Conservation (phyloP, 2,797 vertebrate genomes). For the Sebastiscus tertius region DNA sequence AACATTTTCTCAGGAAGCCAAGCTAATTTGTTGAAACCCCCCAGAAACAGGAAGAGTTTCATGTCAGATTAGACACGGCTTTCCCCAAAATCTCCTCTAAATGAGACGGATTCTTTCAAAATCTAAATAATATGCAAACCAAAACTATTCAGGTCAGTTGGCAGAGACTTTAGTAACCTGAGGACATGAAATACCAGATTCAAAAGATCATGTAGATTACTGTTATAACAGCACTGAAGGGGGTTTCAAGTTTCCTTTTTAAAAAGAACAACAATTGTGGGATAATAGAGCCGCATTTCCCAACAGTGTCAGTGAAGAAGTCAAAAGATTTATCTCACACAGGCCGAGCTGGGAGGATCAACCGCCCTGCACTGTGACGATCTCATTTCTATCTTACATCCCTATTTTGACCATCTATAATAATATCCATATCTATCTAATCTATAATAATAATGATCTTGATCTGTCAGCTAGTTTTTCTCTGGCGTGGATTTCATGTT, state of each 20-base stretch:
- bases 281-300: slow-evolving; percentile 22
- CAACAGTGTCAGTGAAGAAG: slow-evolving; percentile 12
- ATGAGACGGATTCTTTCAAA: slow-evolving; percentile 48
- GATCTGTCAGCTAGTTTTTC: not conserved
- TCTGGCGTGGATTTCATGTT: not conserved
- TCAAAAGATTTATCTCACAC: not conserved
- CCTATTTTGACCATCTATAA: not conserved
- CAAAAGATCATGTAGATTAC: not conserved
- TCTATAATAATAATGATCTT: not conserved
- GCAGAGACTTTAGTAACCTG: slow-evolving; percentile 19
- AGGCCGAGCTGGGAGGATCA: not conserved
- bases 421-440: too few relatives aligned
- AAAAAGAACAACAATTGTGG: not conserved
- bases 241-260: slow-evolving; percentile 13
- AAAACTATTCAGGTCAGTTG: slow-evolving; percentile 13
- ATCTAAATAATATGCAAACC: slow-evolving; percentile 30
- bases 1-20: slow-evolving; percentile 34
- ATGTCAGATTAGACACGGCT: slow-evolving; percentile 43
- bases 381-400: not conserved
- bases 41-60: slow-evolving; percentile 50
- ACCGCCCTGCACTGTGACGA: not conserved
- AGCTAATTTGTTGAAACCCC: slow-evolving; percentile 10
- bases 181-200: slow-evolving; percentile 30
- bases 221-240: not conserved
- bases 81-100: slow-evolving; percentile 62